phyloP scores from a whole-genome alignment of 2,888 invertebrate genomes.

The Leptopilina syphax region DNA sequence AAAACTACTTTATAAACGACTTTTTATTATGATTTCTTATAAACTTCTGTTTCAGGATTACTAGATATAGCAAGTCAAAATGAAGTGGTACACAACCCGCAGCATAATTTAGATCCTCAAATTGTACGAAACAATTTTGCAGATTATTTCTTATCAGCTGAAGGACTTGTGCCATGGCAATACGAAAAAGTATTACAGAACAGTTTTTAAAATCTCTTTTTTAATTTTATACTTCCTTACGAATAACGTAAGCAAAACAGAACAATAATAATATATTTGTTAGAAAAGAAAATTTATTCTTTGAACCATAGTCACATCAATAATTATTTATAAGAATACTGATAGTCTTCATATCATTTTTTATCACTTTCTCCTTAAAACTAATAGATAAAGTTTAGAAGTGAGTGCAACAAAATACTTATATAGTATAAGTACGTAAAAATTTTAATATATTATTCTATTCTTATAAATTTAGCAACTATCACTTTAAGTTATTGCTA shows the following conservation, averaged over 20 bases:
- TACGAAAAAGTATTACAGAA: neutral
- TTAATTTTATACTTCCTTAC: too few species aligned
- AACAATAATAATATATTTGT: too few species aligned
- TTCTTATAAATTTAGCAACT: too few species aligned
- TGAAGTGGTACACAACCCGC: neutral
- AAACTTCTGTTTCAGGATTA: neutral
- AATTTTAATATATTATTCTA: too few species aligned
- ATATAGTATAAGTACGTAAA: neutral
- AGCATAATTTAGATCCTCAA: neutral
- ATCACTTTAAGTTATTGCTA: too few species aligned
- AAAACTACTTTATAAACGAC: too few species aligned
- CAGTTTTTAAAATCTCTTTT: neutral
- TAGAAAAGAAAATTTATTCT: too few species aligned
- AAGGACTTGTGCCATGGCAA: neutral
- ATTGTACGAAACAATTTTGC: neutral
- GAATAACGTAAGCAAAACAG: too few species aligned
- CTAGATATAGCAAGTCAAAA: neutral
- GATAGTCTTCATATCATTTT: neutral
- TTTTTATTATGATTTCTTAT: too few species aligned
- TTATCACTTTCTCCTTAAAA: neutral
- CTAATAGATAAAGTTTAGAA: neutral
- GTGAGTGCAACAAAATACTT: neutral
- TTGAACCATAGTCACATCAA: neutral
- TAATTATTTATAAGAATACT: neutral
- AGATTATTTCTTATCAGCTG: neutral